Base-by-base conservation (phyloP, 2,797 vertebrate genomes). In the Lacerta bilineata region DNA sequence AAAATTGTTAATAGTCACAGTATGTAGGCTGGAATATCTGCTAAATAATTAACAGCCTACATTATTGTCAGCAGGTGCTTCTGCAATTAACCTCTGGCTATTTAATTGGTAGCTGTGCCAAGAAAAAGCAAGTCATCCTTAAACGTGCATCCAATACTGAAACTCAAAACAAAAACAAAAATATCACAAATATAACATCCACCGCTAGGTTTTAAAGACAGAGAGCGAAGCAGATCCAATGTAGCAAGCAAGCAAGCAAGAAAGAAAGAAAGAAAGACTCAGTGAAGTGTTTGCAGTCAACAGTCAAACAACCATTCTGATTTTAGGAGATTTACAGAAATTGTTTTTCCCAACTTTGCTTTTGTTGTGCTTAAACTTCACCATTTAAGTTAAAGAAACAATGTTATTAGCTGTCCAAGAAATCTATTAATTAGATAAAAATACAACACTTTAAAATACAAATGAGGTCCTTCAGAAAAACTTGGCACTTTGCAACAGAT, bases 11-110 rank as follows among this genome's bases (percentile, higher is more conserved):
- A 94, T 41, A 93, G 71, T 90, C 95, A 87, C 95, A 96, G 95
- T 86, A 86, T 84, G 93, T 68, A 93, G 91, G 88, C 86, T 77
- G 91, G 91, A 92, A 88, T 72, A 91, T 90, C 80, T 93, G 75
- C 89, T 92, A 91, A 95, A 94, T 94, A 95, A 95, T 94, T 94
- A 95, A 96, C 85, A 87, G 85, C 36, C 85, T 84, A 91, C 79
- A 87, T 75, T 93, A 76, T 94, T 94, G 92, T 93, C 92, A 94
- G 93, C 80, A 94, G 93, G 91, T 90, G 81, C 88, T 92, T 95
- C 77, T 88, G 91, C 88, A 92, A 93, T 96, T 94, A 94, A 91
- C 90, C 87, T 91, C 92, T 84, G 64, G 61, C 23, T 93, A 79
- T 76, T 87, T 90, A 88, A 94, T 92, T 93, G 88, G 89, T 90